A percentile compares a stretch with the other conserved stretches of the same genome.
These are phyloP conservation scores for Oscheius onirici DNA, from an alignment of 2,888 invertebrate species.

Conservation along the genomic window DNA sequence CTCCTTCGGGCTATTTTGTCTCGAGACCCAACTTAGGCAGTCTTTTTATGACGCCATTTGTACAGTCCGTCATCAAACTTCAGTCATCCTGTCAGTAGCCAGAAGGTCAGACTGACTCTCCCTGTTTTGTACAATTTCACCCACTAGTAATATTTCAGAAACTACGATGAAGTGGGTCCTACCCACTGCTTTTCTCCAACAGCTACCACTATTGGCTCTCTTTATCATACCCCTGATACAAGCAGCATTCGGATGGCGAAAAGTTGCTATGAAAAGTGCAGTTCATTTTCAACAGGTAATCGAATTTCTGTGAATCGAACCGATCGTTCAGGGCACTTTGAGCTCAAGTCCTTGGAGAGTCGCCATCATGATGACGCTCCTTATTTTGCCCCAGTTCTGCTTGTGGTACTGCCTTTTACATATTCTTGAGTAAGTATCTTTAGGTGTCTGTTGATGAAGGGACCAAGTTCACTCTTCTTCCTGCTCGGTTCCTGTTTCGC, in stretches of 20 bases:
- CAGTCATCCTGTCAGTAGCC: too few species aligned
- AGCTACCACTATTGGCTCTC: conserved; percentile 44
- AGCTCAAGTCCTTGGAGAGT: conserved; percentile 57
- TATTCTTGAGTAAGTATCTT: background rate
- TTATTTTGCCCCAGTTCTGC: conserved; percentile 47
- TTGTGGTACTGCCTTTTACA: conserved; percentile 35
- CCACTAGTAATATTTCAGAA: background rate
- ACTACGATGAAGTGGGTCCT: conserved; percentile 21
- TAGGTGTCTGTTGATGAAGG: conserved; percentile 40
- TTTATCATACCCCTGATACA: conserved; percentile 48
- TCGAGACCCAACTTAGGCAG: background rate
- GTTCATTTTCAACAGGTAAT: conserved; percentile 48
- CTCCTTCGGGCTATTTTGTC: background rate
- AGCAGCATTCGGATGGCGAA: conserved; percentile 41
- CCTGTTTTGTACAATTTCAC: conserved; percentile 13
- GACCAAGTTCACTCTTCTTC: conserved; percentile 44
- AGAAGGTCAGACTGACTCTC: too few species aligned
- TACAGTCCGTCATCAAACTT: too few species aligned
- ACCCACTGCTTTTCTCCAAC: conserved; percentile 32
- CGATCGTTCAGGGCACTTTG: conserved; percentile 46
- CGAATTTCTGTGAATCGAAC: background rate
- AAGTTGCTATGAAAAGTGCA: conserved; percentile 47
- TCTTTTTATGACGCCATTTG: too few species aligned
- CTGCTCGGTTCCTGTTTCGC: conserved; percentile 47
- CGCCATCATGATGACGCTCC: conserved; percentile 49